phyloP scores from a whole-genome alignment of 2,113 vertebrate genomes.

The Acrocephalus arundinaceus region DNA sequence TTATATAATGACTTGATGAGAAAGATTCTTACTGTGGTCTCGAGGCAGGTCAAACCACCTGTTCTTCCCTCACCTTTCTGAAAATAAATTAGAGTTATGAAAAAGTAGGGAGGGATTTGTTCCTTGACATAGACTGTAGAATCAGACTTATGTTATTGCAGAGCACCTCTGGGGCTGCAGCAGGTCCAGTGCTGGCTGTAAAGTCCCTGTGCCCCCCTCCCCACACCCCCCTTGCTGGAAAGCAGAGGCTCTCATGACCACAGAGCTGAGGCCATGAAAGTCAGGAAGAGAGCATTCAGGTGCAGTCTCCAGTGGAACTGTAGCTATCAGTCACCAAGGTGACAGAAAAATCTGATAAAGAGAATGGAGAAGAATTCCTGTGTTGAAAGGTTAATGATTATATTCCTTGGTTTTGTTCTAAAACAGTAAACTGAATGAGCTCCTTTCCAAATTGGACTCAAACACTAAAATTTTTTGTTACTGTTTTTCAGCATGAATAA shows the following conservation, averaged over 20 bases:
- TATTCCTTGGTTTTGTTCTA: not conserved
- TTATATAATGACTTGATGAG: not conserved
- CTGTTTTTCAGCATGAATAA: not conserved
- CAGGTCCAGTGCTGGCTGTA: not conserved
- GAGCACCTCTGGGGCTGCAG: not conserved
- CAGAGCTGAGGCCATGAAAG: not conserved
- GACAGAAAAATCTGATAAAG: not conserved
- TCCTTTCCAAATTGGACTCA: not conserved
- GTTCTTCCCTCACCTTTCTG: not conserved
- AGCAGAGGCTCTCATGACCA: not conserved
- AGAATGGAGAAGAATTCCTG: not conserved
- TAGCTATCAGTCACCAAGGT: not conserved
- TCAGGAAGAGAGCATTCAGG: accelerated
- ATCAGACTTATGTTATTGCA: not conserved
- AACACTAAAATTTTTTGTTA: not conserved
- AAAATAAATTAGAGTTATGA: not conserved
- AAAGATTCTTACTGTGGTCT: not conserved
- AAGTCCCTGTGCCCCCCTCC: not conserved
- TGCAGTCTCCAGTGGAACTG: not conserved
- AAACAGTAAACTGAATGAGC: not conserved
- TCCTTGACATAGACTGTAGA: not conserved
- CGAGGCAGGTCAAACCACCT: not conserved
- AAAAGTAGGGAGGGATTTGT: not conserved
- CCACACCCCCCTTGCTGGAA: not conserved
- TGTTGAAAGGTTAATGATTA: not conserved